phyloP scores from a whole-genome alignment of 1,140 invertebrate species.

The Cyphomyrmex costatus region DNA sequence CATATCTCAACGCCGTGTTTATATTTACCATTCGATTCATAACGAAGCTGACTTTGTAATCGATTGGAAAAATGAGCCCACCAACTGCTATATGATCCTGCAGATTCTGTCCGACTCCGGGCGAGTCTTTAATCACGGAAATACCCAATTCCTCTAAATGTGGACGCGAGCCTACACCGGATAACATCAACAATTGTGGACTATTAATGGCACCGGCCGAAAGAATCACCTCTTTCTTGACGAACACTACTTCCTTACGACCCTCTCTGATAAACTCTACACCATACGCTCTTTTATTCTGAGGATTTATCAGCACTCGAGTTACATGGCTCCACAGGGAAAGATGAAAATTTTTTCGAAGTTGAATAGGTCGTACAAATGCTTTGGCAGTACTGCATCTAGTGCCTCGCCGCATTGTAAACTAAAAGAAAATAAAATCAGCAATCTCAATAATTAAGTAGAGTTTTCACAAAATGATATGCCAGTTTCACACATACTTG shows the following conservation, averaged over 20 bases:
- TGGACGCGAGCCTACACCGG: conserved; percentile 92
- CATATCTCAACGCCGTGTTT: conserved; percentile 92
- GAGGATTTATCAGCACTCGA: conserved; percentile 91
- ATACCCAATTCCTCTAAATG: conserved; percentile 91
- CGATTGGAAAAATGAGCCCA: conserved; percentile 93
- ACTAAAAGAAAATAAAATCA: conserved; percentile 93
- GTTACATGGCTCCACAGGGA: conserved; percentile 92
- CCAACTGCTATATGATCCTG: conserved; percentile 94
- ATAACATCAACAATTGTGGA: conserved; percentile 94
- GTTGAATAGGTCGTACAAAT: conserved; percentile 91
- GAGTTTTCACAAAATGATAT: too few species aligned
- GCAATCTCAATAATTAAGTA: conserved; percentile 72
- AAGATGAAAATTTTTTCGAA: conserved; percentile 91
- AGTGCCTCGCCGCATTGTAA: conserved; percentile 92
- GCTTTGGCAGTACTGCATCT: conserved; percentile 93
- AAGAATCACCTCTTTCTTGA: conserved; percentile 92
- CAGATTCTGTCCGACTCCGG: conserved; percentile 93
- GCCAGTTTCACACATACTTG: conserved; percentile 84
- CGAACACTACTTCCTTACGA: conserved; percentile 89
- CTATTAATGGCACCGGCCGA: conserved; percentile 92
- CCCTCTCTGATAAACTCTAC: conserved; percentile 93
- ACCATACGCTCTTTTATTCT: conserved; percentile 90
- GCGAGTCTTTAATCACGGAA: conserved; percentile 90
- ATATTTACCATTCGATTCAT: conserved; percentile 92
- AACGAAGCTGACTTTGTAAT: conserved; percentile 92